Base-by-base conservation (phyloP, 64 coral and sea anemone species). In the Pocillopora verrucosa region DNA sequence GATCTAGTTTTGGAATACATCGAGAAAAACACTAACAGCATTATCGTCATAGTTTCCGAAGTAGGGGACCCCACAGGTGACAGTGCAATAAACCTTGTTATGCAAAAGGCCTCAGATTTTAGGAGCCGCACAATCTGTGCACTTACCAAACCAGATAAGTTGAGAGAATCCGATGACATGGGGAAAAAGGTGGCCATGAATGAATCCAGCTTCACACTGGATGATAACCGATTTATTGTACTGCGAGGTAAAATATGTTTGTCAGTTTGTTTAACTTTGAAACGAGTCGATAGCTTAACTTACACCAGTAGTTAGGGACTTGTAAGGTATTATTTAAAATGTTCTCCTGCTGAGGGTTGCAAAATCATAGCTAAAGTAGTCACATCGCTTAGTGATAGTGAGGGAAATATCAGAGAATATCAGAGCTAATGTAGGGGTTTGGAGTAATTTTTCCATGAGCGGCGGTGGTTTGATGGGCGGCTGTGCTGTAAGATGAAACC, bases 11-110 rank as follows among this genome's bases (percentile, higher is more conserved):
- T 96, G 24, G 94, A 96, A 26, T 96, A 96, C 65, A 96, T 96
- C 58, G 70, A 96, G 86, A 76, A 92, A 10, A 96, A 96, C 81
- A 80, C 77, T 9, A 92, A 96, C 25, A 96, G 94, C 75, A 92
- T 96, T 75, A 85, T 96, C 34, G 94, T 96, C 26, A 96, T 96
- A 30, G 94, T 96, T 26, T 96, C 94, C 22, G 89, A 96, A 77
- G 94, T 96, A 26, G 90, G 94, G 60, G 94, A 96, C 87, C 94
- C 94, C 3, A 96, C 94, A 6, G 94, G 94, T 0, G 94, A 96
- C 90, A 77, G 94, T 25, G 94, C 94, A 20, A 96, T 96, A 58
- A 96, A 96, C 61, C 56, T 96, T 15, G 94, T 96, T 10, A 96
- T 96, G 94, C 72, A 76, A 37, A 56, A 74, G 36, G 94, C 94